Base-by-base conservation (phyloP, 2,797 vertebrate species). In the Acrossocheilus fasciatus region DNA sequence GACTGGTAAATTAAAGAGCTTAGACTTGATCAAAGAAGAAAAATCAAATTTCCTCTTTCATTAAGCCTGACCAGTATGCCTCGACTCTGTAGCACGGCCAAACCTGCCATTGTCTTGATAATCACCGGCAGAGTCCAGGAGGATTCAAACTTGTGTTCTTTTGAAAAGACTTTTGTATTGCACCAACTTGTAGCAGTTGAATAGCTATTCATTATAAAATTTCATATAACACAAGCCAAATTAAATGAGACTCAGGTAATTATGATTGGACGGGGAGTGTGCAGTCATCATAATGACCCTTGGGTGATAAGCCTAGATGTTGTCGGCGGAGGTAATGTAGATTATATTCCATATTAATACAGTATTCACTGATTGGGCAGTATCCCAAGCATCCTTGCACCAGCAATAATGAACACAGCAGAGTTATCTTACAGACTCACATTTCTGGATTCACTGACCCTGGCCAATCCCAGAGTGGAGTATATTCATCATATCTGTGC, bases 361-460 rank as follows among this genome's bases (percentile, higher is more conserved):
- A 91, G 91, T 90, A 89, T 91, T 92, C 94, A 94, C 95, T 92
- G 94, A 95, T 94, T 93, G 94, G 94, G 94, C 93, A 92, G 89
- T 91, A 92, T 93, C 93, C 95, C 94, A 95, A 94, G 91, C 92
- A 92, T 93, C 91, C 93, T 93, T 91, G 91, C 94, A 93, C 94
- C 94, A 94, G 88, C 94, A 95, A 93, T 94, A 94, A 95, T 94
- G 94, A 96, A 95, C 95, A 95, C 94, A 95, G 95, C 95, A 93
- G 92, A 94, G 94, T 95, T 95, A 93, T 95, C 95, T 93, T 86
- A 93, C 93, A 94, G 94, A 94, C 95, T 81, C 54, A 75, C 62
- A 86, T 96, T 86, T 96, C 95, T 95, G 93, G 94, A 95, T 95
- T 95, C 93, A 93, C 91, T 94, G 94, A 96, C 95, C 95, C 95